A percentile compares a stretch with the other conserved stretches of the same genome.
Evolutionary conservation across 2,113 vertebrate genomes (phyloP).

Genomic region (Pleuronectes platessa): DNA sequence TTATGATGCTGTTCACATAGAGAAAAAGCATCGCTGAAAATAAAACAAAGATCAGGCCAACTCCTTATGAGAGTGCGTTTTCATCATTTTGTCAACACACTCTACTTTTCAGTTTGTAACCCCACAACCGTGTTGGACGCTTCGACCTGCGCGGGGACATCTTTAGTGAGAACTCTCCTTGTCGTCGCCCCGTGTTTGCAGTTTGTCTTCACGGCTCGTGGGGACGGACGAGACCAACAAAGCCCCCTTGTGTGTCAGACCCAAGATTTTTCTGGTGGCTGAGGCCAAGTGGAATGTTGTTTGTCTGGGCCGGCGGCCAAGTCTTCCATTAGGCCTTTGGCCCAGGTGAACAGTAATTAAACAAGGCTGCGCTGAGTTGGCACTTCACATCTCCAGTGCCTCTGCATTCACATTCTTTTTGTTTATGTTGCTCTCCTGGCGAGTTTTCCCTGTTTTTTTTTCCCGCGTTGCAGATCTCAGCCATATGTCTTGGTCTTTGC

Average conservation of each 20-base stretch:
- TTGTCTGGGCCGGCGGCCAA: constrained; percentile 82
- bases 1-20: not conserved
- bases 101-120: constrained; percentile 13
- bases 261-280: constrained; percentile 52
- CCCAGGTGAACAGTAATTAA: constrained; percentile 82
- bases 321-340: constrained; percentile 83
- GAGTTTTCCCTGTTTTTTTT: not conserved
- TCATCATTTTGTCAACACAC: constrained; percentile 29
- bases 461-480: constrained; percentile 18
- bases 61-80: not conserved
- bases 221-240: constrained; percentile 51
- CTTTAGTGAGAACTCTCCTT: constrained; percentile 45
- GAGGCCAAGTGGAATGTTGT: constrained; percentile 72
- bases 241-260: constrained; percentile 55
- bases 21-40: not conserved
- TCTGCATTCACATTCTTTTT: constrained; percentile 69
- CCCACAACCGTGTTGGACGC: not conserved
- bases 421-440: constrained; percentile 60
- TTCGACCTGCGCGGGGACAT: constrained; percentile 1
- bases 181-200: constrained; percentile 50
- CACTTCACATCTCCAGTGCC: constrained; percentile 62
- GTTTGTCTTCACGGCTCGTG: constrained; percentile 50
- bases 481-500: constrained; percentile 42
- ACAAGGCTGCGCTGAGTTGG: constrained; percentile 74
- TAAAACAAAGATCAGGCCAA: not conserved